Evolutionary conservation across 2,113 vertebrate genomes (phyloP), one percentile per base, ranked within the genome.

Genomic region (Leucopternis melanops): DNA sequence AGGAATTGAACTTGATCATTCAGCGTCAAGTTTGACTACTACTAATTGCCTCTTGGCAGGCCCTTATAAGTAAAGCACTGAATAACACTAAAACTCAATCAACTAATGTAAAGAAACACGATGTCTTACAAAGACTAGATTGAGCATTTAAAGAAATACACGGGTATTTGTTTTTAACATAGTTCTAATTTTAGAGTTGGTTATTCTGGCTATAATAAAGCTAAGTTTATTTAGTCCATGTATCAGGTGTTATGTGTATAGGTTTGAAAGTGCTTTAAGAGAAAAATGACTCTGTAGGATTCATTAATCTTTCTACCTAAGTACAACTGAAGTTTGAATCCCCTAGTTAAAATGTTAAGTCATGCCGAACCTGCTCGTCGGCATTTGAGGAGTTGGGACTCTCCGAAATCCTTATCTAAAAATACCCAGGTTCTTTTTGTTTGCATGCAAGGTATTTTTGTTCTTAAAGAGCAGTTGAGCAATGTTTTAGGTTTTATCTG

Each of bases 1-100:
- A 92, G 36, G 27, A 96, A 94, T 8, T 92, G 47, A 95, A 94
- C 86, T 77, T 90, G 59, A 88, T 93, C 70, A 83, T 71, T 81
- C 78, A 90, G 61, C 45, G 54, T 92, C 58, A 85, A 93, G 50
- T 94, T 87, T 86, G 55, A 83, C 57, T 83, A 77, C 29, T 62
- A 70, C 42, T 92, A 47, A 80, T 40, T 90, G n/a, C 66, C 42
- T 91, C 94, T 92, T 58, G 45, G 45, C 42, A 90, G 70, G 23
- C 38, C 22, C 11, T 49, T 79, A 5, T 34, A 67, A 88, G 61
- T 72, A 57, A 90, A 86, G 47, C 74, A 86, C 45, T 25, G 57
- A 94, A 7, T 85, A 85, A 66, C 26, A n/a, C 61, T 81, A 87
- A 52, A 92, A 90, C 22, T n/a, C 74, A 67, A 49, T 71, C 57